Base-by-base conservation (phyloP, 2,797 vertebrate genomes). In the Siniperca undulata region DNA sequence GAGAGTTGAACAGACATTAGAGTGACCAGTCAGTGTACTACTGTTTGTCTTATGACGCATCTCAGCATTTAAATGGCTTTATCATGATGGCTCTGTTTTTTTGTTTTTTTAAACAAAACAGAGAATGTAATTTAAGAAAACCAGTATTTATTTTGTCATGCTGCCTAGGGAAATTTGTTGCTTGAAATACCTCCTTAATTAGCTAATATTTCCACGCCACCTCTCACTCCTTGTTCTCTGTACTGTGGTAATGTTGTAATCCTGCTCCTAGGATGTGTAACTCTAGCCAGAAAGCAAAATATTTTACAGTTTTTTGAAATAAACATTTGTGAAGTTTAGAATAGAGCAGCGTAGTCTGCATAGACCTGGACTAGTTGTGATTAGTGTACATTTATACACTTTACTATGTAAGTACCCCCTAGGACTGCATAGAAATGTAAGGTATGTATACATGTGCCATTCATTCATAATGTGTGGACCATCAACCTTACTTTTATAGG, bases 61-160 rank as follows among this genome's bases (percentile, higher is more conserved):
- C 91, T 94, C 91, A 74, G 93, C 79, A 66, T 91, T 91, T 72
- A 10, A 88, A 91, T 75, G 88, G 88, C 91, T 94, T 93, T 90
- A 92, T 88, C 24, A 22, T 20, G 68, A 81, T 17, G 70, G 80
- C 82, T 90, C 75, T 88, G 85, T 89, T 87, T 14, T 76, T 85
- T 87, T 68, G 7, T 30, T 30, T 30, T 24, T 55, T 12, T 13
- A 24, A 74, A 80, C 68, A 73, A 77, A 89, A 85, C 78, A 82
- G 77, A 88, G 65, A 70, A 85, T 80, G 84, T 87, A 88, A 89
- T 75, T 87, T 58, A 82, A 87, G 77, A 85, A 89, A 84, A 88
- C 11, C 83, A 84, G 91, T 94, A 94, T 94, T 94, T 94, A 94
- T 94, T 94, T 94, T 90, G 83, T 90, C 86, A 91, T 77, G 84